Evolutionary conservation across 2,888 invertebrate genomes (phyloP).

Genomic region (Tupiocoris notatus): DNA sequence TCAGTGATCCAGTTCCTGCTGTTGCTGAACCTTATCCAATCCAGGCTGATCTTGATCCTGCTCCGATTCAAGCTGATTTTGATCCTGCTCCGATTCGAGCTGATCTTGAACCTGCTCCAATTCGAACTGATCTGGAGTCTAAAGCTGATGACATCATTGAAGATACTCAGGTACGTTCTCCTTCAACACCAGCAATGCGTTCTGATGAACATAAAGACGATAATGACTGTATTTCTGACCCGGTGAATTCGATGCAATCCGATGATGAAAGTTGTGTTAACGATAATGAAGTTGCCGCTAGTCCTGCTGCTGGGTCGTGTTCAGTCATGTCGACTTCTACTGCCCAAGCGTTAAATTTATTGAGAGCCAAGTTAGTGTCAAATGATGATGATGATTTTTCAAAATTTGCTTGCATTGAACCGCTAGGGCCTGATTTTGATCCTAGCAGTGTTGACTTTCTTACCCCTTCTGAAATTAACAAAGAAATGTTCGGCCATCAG

Average conservation of each 20-base stretch:
- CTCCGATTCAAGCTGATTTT: too few relatives aligned
- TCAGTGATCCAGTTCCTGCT: too few relatives aligned
- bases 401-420: background rate
- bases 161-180: constrained; percentile 1
- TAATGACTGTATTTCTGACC: background rate
- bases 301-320: background rate
- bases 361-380: background rate
- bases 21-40: too few relatives aligned
- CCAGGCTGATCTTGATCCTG: too few relatives aligned
- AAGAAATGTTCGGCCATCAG: too few relatives aligned
- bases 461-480: too few relatives aligned
- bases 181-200: background rate
- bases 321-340: background rate
- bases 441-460: too few relatives aligned
- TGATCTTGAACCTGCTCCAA: too few relatives aligned
- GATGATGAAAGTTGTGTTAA: background rate
- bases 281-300: background rate
- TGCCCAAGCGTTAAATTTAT: constrained; percentile 2
- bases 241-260: background rate
- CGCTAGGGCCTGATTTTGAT: too few relatives aligned
- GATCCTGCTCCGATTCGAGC: too few relatives aligned
- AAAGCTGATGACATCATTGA: too few relatives aligned
- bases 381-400: background rate
- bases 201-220: background rate
- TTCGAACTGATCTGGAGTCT: too few relatives aligned